Percentiles rank a stretch among this genome's conserved stretches.
These are phyloP conservation scores for Onthophagus taurus DNA, from an alignment of 1,140 invertebrate genomes.

Conservation along the genomic window DNA sequence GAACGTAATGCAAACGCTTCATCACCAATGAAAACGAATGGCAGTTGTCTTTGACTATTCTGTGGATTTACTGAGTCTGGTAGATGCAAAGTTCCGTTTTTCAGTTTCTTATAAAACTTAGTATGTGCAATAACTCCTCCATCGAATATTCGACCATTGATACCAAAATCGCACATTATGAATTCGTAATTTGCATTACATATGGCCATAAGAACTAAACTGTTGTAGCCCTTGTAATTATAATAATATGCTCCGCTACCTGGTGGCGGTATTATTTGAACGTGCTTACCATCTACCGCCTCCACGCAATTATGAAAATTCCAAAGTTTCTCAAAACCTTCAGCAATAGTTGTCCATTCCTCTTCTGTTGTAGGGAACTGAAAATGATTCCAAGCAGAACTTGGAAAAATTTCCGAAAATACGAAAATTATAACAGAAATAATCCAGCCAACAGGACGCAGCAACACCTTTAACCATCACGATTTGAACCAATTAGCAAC, in stretches of 20 bases:
- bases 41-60: no score
- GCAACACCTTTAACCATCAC: no score
- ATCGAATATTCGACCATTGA: slow-evolving; percentile 36
- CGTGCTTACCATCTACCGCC: slow-evolving; percentile 39
- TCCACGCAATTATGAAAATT: slow-evolving; percentile 39
- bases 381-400: no score
- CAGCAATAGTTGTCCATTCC: slow-evolving; percentile 22
- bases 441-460: no score
- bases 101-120: no score
- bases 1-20: no score
- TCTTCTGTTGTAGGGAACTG: slow-evolving; percentile 8
- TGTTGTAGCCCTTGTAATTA: slow-evolving; percentile 38
- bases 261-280: slow-evolving; percentile 30
- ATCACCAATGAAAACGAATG: no score
- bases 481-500: no score
- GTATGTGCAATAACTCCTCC: slow-evolving; percentile 18
- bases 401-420: no score
- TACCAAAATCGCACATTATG: slow-evolving; percentile 36
- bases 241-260: slow-evolving; percentile 34
- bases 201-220: slow-evolving; percentile 37
- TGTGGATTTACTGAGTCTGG: no score
- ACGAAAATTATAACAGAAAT: no score
- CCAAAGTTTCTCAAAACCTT: slow-evolving; percentile 27
- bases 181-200: slow-evolving; percentile 38
- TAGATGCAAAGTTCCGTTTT: no score